Conservation (phyloP, 1,140 invertebrate genomes). For the Elymnias hypermnestra region DNA sequence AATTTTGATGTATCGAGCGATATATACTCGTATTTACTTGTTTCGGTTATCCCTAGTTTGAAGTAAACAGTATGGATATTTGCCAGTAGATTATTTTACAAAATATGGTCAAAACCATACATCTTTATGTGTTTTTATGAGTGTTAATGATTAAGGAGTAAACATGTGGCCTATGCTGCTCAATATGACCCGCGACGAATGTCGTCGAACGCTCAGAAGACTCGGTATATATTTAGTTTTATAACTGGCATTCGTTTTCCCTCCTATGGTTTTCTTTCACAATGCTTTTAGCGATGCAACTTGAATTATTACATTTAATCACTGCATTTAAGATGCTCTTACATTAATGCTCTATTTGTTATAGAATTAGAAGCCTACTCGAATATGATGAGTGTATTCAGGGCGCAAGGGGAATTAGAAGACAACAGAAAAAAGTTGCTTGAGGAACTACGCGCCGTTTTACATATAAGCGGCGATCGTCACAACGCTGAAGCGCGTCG, state of each 20-base stretch:
- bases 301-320: constrained; percentile 24
- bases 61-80: constrained; percentile 77
- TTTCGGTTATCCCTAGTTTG: constrained; percentile 37
- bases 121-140: constrained; percentile 50
- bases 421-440: constrained; percentile 90
- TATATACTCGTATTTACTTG: constrained; percentile 17
- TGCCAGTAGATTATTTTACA: constrained; percentile 67
- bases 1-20: constrained; percentile 8
- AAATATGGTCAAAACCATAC: constrained; percentile 71
- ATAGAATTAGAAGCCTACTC: constrained; percentile 94
- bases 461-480: constrained; percentile 92
- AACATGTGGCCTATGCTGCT: constrained; percentile 73
- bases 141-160: constrained; percentile 42
- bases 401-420: constrained; percentile 92
- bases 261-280: constrained; percentile 64
- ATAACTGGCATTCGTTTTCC: constrained; percentile 73
- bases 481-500: constrained; percentile 93
- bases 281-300: constrained; percentile 24
- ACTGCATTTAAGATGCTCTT: constrained; percentile 3
- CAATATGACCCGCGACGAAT: constrained; percentile 84
- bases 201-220: constrained; percentile 88
- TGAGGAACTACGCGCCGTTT: constrained; percentile 85
- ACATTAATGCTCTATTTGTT: constrained; percentile 45
- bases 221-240: constrained; percentile 82
- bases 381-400: constrained; percentile 89